Evolutionary conservation across 1,140 invertebrate species (phyloP).

Genomic region (Ostrea edulis): DNA sequence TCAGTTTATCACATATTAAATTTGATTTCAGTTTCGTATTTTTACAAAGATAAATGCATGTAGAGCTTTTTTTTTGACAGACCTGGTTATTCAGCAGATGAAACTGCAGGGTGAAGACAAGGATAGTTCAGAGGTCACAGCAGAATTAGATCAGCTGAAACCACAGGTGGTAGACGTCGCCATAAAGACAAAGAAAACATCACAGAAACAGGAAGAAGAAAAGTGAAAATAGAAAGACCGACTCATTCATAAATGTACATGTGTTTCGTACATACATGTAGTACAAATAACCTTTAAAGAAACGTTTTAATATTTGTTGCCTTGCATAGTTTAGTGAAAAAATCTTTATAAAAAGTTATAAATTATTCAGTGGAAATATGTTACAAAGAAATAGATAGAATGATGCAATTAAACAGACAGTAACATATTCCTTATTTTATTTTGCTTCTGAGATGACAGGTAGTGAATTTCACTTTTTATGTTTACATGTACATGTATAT

Average conservation of each 20-base stretch:
- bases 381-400: no score
- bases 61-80: conserved; percentile 78
- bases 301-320: no score
- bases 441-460: no score
- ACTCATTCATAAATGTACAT: no score
- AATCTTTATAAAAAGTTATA: no score
- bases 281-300: no score
- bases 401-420: no score
- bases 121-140: conserved; percentile 65
- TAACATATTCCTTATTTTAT: no score
- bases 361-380: no score
- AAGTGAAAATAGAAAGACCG: neutral
- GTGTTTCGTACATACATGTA: neutral
- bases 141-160: conserved; percentile 56
- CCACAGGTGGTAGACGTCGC: conserved; percentile 66
- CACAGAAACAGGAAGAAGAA: conserved; percentile 25
- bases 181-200: conserved; percentile 61
- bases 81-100: conserved; percentile 84
- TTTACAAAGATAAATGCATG: neutral
- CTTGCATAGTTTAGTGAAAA: no score
- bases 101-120: conserved; percentile 81
- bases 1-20: neutral
- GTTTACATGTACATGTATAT: no score
- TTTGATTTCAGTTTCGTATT: neutral
- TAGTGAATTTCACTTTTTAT: no score